phyloP scores from a whole-genome alignment of 2,113 vertebrate genomes.

The Saccopteryx bilineata region DNA sequence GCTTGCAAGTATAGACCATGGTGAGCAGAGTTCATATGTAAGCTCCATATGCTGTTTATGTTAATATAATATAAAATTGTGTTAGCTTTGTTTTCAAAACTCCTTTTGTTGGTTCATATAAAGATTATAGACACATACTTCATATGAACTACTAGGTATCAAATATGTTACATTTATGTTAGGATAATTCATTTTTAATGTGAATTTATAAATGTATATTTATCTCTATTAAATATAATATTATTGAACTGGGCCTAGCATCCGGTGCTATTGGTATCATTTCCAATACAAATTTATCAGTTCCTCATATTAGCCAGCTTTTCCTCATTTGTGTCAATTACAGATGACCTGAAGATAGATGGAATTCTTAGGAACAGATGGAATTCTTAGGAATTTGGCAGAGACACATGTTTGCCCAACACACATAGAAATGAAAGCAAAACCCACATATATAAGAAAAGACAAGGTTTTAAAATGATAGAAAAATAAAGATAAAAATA shows the following conservation, averaged over 20 bases:
- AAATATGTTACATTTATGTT: constrained; percentile 10
- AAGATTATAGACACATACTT: neutral
- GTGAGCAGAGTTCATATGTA: neutral
- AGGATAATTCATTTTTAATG: neutral
- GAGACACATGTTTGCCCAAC: neutral
- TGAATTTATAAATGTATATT: neutral
- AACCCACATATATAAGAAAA: neutral
- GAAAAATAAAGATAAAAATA: constrained; percentile 48
- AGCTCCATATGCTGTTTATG: neutral
- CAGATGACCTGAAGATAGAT: neutral
- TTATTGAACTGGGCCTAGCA: neutral
- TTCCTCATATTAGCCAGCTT: neutral
- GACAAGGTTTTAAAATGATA: neutral
- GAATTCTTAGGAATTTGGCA: neutral
- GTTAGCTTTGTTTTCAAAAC: neutral
- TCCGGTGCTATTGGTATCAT: neutral
- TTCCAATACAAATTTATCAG: neutral
- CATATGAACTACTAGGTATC: neutral
- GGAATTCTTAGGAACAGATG: neutral
- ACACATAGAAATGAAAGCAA: neutral
- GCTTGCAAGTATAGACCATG: neutral
- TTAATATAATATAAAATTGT: neutral
- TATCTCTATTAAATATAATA: constrained; percentile 8
- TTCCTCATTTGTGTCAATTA: neutral
- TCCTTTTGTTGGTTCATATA: constrained; percentile 25